Evolutionary conservation across 2,888 invertebrate species (phyloP).

Genomic region (Cataglyphis cursor): DNA sequence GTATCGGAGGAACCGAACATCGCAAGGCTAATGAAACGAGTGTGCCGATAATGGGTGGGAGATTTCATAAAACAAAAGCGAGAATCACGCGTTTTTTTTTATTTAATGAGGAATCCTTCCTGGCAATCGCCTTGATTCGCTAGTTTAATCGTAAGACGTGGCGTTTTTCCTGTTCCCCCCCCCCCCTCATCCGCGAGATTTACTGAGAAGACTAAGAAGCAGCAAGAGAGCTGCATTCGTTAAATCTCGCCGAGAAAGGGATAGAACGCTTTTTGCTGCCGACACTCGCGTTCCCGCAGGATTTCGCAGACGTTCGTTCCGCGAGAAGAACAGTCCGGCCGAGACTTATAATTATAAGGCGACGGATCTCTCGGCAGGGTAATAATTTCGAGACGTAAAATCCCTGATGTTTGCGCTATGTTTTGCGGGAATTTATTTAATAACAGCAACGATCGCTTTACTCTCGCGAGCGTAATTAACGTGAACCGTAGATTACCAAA

Average conservation of each 20-base stretch:
- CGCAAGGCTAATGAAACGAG: conserved; percentile 27
- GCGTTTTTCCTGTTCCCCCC: neutral
- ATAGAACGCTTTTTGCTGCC: conserved; percentile 27
- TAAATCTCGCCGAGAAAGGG: conserved; percentile 37
- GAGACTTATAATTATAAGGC: conserved; percentile 27
- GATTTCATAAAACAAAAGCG: conserved; percentile 41
- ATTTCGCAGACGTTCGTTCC: neutral
- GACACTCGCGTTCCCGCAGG: conserved; percentile 16
- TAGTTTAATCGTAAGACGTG: conserved; percentile 17
- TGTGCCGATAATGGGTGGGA: conserved; percentile 28
- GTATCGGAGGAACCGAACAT: neutral
- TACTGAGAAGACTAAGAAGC: conserved; percentile 34
- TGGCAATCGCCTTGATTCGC: conserved; percentile 55
- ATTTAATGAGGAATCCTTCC: conserved; percentile 27
- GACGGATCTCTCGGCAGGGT: conserved; percentile 15
- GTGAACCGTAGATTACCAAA: neutral
- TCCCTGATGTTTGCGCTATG: neutral
- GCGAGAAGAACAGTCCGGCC: neutral
- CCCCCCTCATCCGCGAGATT: conserved; percentile 30
- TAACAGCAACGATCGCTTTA: conserved; percentile 21
- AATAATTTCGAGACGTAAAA: conserved; percentile 30
- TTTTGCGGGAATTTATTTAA: conserved; percentile 21
- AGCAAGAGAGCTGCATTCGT: conserved; percentile 24
- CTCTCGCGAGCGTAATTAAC: conserved; percentile 20
- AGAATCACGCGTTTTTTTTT: conserved; percentile 15